These are phyloP conservation scores for Petrophora chlorosata DNA, from an alignment of 2,888 invertebrate genomes.

Conservation along the genomic window DNA sequence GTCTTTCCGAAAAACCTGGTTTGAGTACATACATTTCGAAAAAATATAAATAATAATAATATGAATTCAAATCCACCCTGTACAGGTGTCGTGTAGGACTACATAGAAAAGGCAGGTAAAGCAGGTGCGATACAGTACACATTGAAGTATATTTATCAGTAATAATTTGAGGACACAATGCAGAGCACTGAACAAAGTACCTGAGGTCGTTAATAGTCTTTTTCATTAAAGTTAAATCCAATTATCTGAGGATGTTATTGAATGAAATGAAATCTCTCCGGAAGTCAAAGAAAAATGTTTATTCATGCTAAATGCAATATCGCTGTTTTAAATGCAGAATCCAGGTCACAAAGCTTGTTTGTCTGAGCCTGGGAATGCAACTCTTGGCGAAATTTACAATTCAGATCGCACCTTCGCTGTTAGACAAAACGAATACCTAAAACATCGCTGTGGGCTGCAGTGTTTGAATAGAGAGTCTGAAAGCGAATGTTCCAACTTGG, in stretches of 20 bases:
- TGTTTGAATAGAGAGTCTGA: not conserved
- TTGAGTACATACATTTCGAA: too few relatives aligned
- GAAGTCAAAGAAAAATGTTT: conserved; percentile 33
- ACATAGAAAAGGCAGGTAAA: too few relatives aligned
- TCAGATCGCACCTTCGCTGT: conserved; percentile 36
- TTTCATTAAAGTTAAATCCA: conserved; percentile 2
- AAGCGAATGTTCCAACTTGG: conserved; percentile 7
- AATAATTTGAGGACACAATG: too few relatives aligned
- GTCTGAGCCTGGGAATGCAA: conserved; percentile 32
- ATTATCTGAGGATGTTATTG: conserved; percentile 10
- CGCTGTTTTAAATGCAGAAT: conserved; percentile 34
- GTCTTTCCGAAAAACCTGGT: too few relatives aligned
- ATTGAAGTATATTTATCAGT: too few relatives aligned
- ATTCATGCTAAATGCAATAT: conserved; percentile 42
- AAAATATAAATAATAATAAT: too few relatives aligned
- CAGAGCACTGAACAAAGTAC: too few relatives aligned
- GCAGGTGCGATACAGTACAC: too few relatives aligned
- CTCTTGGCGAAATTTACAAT: conserved; percentile 43
- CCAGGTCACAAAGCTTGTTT: conserved; percentile 38
- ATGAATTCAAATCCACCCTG: too few relatives aligned
- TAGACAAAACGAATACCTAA: conserved; percentile 25
- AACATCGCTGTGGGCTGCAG: conserved; percentile 4
- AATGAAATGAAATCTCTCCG: conserved; percentile 12
- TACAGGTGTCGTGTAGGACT: too few relatives aligned
- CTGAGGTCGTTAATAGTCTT: too few relatives aligned